A percentile compares a stretch with the other conserved stretches of the same genome.
Conservation (phyloP, 2,113 vertebrate genomes). For the Camelus bactrianus region DNA sequence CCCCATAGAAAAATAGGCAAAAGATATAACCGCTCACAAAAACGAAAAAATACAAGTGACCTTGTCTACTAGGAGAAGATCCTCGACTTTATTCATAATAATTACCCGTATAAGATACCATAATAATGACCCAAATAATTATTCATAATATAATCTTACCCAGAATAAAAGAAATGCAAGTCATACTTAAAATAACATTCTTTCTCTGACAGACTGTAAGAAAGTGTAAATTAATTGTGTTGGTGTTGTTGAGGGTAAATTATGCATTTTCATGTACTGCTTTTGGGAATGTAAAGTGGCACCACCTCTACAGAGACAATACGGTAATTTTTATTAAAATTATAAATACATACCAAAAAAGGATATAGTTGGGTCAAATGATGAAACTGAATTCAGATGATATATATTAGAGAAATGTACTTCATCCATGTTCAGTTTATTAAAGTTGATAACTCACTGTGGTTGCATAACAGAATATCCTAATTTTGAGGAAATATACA, state of each 20-base stretch:
- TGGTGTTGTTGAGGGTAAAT: neutral
- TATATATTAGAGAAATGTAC: neutral
- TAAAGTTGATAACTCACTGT: neutral
- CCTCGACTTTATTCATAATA: neutral
- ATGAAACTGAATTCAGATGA: neutral
- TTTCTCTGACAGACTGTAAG: neutral
- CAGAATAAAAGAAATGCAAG: neutral
- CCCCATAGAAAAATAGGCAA: neutral
- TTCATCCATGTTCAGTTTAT: neutral
- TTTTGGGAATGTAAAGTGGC: neutral
- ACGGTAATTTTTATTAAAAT: conserved; percentile 4
- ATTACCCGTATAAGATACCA: neutral
- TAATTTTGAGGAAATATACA: conserved; percentile 32
- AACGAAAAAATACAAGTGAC: conserved; percentile 6
- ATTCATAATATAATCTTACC: neutral
- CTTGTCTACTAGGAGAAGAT: neutral
- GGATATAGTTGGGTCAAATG: neutral
- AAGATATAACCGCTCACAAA: neutral
- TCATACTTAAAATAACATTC: neutral
- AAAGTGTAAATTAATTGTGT: neutral
- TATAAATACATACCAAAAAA: neutral
- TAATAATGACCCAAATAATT: neutral
- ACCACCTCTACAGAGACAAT: neutral
- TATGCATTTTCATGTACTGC: neutral
- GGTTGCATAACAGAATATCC: neutral